Conservation (phyloP, 2,797 vertebrate genomes). For the Anomalospiza imberbis region DNA sequence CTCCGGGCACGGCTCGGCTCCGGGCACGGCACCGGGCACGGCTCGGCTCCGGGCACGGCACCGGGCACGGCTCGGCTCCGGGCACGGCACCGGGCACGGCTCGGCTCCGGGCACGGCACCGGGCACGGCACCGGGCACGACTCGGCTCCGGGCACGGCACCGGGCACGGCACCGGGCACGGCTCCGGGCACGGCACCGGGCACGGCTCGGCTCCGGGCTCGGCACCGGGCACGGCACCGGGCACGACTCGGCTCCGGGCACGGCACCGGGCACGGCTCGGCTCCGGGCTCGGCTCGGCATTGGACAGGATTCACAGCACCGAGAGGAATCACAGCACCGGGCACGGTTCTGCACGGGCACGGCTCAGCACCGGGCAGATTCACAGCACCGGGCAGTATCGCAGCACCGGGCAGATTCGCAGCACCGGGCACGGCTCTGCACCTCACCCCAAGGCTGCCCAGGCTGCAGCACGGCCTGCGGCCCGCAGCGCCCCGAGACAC, state of each 20-base stretch:
- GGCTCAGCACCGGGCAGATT: too few relatives aligned
- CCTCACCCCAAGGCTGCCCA: rapidly evolving
- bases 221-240: neutral
- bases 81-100: neutral
- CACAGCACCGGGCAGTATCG: neutral
- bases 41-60: neutral
- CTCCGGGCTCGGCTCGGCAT: too few relatives aligned
- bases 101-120: neutral
- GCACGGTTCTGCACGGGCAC: too few relatives aligned
- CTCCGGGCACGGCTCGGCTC: too few relatives aligned
- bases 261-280: neutral
- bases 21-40: too few relatives aligned
- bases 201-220: neutral
- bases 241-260: too few relatives aligned
- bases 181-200: neutral
- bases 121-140: neutral
- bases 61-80: too few relatives aligned
- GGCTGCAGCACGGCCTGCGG: neutral
- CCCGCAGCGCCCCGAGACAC: neutral
- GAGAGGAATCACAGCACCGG: too few relatives aligned
- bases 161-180: neutral
- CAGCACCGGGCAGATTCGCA: too few relatives aligned
- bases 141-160: neutral
- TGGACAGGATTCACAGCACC: too few relatives aligned
- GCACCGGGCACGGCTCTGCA: neutral